These are phyloP conservation scores for Virgularia gustaviana DNA, from an alignment of 92 coral and sea anemone genomes.

Conservation along the genomic window DNA sequence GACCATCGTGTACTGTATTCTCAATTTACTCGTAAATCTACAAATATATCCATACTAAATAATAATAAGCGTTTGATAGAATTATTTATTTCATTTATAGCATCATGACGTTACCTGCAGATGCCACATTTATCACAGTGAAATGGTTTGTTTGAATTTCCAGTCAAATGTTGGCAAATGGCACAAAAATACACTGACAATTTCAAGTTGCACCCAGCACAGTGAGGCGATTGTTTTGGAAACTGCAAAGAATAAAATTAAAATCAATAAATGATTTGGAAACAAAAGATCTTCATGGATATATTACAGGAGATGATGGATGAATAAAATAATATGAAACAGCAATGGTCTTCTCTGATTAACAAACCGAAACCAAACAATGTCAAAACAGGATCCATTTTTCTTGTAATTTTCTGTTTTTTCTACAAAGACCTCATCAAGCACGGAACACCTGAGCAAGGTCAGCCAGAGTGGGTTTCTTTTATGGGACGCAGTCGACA, in stretches of 20 bases:
- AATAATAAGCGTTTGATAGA: background rate
- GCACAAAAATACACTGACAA: constrained; percentile 77
- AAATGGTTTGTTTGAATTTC: constrained; percentile 63
- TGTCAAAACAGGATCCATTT: no score
- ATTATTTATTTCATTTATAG: background rate
- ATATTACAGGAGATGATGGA: no score
- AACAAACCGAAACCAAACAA: no score
- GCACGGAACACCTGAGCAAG: no score
- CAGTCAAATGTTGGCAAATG: constrained; percentile 73
- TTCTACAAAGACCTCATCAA: no score
- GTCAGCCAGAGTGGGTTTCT: no score
- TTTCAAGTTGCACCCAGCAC: constrained; percentile 61
- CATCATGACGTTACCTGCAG: constrained; percentile 50
- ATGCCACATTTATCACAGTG: constrained; percentile 87
- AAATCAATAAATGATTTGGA: background rate
- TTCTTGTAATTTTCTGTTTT: no score
- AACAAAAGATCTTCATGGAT: no score
- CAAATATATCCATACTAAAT: background rate
- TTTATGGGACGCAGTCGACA: no score
- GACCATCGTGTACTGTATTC: background rate
- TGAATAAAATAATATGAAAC: no score
- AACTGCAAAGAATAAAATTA: constrained; percentile 14
- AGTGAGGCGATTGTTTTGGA: constrained; percentile 66
- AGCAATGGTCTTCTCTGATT: no score
- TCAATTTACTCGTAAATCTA: background rate